These are phyloP conservation scores for Augochlorella aurata DNA, from an alignment of 2,888 invertebrate species.

Conservation along the genomic window DNA sequence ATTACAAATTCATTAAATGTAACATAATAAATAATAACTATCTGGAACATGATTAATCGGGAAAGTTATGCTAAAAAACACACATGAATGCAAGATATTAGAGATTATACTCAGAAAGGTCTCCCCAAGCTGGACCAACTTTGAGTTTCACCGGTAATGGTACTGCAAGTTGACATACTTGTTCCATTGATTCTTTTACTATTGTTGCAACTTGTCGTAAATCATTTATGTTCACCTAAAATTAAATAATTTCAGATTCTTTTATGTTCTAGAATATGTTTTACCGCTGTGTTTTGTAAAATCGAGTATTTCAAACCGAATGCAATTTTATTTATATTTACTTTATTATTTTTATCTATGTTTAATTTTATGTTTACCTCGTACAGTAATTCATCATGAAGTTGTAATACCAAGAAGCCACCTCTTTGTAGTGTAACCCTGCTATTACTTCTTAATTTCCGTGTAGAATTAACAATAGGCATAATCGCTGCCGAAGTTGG, in stretches of 20 bases:
- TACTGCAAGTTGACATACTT: slow-evolving; percentile 87
- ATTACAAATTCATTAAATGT: slow-evolving; percentile 30
- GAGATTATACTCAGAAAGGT: slow-evolving; percentile 79
- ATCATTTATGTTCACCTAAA: slow-evolving; percentile 85
- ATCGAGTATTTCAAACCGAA: background rate
- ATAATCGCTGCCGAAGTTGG: slow-evolving; percentile 69
- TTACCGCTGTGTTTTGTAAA: background rate
- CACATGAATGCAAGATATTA: slow-evolving; percentile 29
- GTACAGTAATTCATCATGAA: slow-evolving; percentile 98
- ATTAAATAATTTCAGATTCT: background rate
- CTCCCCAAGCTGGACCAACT: slow-evolving; percentile 92
- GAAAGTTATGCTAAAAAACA: slow-evolving; percentile 16
- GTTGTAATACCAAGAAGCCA: slow-evolving; percentile 91
- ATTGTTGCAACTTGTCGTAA: slow-evolving; percentile 84
- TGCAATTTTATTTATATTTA: background rate
- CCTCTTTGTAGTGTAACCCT: slow-evolving; percentile 70
- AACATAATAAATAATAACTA: slow-evolving; percentile 22
- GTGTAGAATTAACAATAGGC: slow-evolving; percentile 62
- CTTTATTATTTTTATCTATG: too few relatives aligned
- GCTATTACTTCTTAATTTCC: slow-evolving; percentile 71
- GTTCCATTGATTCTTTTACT: slow-evolving; percentile 91
- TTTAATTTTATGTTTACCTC: slow-evolving; percentile 88
- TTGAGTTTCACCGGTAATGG: slow-evolving; percentile 95
- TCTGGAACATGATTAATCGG: slow-evolving; percentile 37
- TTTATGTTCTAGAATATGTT: background rate